Evolutionary conservation across 2,888 invertebrate genomes (phyloP).

Genomic region (Drosophila subsilvestris): DNA sequence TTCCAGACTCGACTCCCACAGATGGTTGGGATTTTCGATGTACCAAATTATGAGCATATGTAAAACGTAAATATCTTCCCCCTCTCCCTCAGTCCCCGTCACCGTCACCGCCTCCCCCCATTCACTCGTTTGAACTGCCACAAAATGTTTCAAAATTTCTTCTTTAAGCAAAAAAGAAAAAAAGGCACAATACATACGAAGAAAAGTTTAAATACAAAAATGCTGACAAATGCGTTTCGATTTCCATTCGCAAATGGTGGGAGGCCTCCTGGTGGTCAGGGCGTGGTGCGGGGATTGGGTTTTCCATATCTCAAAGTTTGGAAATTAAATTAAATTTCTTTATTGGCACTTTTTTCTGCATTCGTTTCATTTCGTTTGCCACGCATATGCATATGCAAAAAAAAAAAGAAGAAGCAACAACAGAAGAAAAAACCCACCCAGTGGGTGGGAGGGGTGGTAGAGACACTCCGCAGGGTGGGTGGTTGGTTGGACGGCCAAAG

Average conservation of each 20-base stretch:
- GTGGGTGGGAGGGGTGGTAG: neutral
- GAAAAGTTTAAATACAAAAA: slow-evolving; percentile 70
- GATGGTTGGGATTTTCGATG: no score
- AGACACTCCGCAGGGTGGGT: neutral
- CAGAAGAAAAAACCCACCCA: neutral
- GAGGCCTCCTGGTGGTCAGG: neutral
- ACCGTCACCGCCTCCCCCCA: neutral
- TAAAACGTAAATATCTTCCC: slow-evolving; percentile 3
- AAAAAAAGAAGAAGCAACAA: neutral
- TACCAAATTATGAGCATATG: slow-evolving; percentile 25
- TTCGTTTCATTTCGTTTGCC: slow-evolving; percentile 46
- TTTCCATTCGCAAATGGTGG: slow-evolving; percentile 31
- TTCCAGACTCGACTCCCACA: no score
- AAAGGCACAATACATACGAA: slow-evolving; percentile 23
- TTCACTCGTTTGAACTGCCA: slow-evolving; percentile 56
- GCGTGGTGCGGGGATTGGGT: neutral
- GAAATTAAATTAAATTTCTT: slow-evolving; percentile 74
- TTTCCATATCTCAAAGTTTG: slow-evolving; percentile 53
- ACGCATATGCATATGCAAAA: slow-evolving; percentile 61
- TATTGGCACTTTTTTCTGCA: slow-evolving; percentile 63
- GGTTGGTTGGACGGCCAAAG: slow-evolving; percentile 53
- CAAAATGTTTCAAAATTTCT: slow-evolving; percentile 64
- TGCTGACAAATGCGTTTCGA: slow-evolving; percentile 75
- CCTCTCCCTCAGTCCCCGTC: no score
- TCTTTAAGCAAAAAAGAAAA: slow-evolving; percentile 28